Evolutionary conservation across 2,888 invertebrate genomes (phyloP).

Genomic region (Monochamus alternatus): DNA sequence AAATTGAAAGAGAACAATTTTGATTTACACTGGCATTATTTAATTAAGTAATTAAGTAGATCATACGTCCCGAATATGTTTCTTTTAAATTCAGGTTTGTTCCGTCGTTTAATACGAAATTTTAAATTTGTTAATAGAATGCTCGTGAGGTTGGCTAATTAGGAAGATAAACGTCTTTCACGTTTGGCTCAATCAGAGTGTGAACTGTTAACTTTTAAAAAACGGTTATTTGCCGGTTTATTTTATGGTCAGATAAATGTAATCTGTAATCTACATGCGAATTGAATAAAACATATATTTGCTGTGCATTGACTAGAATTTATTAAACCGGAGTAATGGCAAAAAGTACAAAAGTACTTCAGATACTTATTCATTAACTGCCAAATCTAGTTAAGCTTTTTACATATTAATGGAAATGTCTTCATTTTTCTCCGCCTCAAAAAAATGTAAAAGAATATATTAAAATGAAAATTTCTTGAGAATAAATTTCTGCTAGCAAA

Average conservation of each 20-base stretch:
- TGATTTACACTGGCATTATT: no score
- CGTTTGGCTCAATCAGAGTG: constrained; percentile 55
- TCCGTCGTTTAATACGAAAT: constrained; percentile 8
- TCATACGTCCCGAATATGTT: background rate
- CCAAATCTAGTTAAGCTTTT: no score
- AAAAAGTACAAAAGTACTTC: background rate
- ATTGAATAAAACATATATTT: constrained; percentile 20
- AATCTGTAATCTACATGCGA: constrained; percentile 25
- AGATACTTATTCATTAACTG: no score
- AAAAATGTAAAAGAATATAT: no score
- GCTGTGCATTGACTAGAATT: constrained; percentile 1
- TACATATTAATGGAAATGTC: no score
- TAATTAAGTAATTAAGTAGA: no score
- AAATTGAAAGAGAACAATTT: no score
- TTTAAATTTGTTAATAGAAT: constrained; percentile 31
- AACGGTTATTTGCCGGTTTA: constrained; percentile 43
- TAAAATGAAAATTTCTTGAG: no score
- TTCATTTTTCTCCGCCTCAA: no score
- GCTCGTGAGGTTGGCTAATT: constrained; percentile 43
- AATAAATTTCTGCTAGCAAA: no score
- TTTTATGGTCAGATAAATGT: constrained; percentile 52
- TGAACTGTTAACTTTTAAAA: constrained; percentile 55
- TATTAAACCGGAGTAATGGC: background rate
- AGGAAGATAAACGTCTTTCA: constrained; percentile 45
- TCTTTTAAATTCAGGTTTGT: background rate